Base-by-base conservation (phyloP, 2,797 vertebrate species). In the Gymnodraco acuticeps region DNA sequence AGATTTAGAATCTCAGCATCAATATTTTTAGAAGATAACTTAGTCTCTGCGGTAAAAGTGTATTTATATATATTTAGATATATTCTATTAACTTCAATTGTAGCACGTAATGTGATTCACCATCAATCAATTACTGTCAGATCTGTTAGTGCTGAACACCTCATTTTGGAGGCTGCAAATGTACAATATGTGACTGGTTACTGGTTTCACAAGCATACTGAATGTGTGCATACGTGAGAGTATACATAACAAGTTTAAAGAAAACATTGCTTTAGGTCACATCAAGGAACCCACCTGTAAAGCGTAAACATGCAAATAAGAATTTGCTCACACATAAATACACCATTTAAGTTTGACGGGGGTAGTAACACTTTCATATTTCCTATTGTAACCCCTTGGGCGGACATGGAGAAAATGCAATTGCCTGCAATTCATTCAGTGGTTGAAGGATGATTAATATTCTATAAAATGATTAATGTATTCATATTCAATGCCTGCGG, bases 381-480 rank as follows among this genome's bases (percentile, higher is more conserved):
- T 38, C 66, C 73, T 77, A 51, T 70, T 68, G n/a, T 70, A 80
- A 88, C 83, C 83, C 85, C 50, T 0, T 12, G 59, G 84, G 83
- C 81, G 2, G 78, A 83, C 80, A 72, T 59, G 62, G 63, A 71
- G 70, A 83, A 85, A 82, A 73, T 74, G 78, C 85, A 85, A 51
- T 43, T 71, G 76, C 80, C 70, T 82, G 77, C 75, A 83, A 77
- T 87, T 90, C 78, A 83, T 85, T 77, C 69, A 70, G 55, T 63
- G 70, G 65, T 48, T 56, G 78, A 82, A 64, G 66, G 67, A 84
- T 83, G 81, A 91, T 93, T 91, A 92, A 90, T 92, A 92, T 92
- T 93, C 83, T 78, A 81, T 83, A 87, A 87, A 90, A 88, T 77
- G 60, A 69, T 88, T 90, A 80, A 87, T 85, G 72, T 82, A 87